Conservation (phyloP, 2,888 invertebrate species). For the Deroplatys truncata region DNA sequence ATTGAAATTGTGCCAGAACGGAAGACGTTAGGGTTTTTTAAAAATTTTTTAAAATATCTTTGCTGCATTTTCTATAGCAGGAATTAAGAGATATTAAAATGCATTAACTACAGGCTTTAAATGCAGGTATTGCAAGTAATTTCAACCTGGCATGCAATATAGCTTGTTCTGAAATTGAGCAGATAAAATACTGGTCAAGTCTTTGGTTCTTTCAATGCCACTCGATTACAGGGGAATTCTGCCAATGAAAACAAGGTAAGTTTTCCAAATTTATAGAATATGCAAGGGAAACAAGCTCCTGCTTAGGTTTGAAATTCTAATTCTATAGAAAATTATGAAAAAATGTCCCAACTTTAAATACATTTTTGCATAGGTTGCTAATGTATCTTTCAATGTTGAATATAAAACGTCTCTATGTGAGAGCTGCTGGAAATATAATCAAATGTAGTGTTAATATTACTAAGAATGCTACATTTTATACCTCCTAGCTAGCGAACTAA, state of each 20-base stretch:
- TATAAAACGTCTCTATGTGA: constrained; percentile 17
- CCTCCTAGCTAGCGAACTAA: constrained; percentile 27
- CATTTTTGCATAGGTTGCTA: constrained; percentile 5
- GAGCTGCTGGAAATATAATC: constrained; percentile 8
- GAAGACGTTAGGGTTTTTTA: constrained; percentile 27
- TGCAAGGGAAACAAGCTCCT: constrained; percentile 1
- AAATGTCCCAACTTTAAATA: constrained; percentile 18
- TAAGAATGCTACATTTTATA: constrained; percentile 24
- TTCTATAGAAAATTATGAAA: constrained; percentile 13
- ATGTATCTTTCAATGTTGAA: constrained; percentile 11
- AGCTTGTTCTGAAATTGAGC: constrained; percentile 23
- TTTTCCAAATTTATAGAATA: constrained; percentile 13
- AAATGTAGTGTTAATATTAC: constrained; percentile 8
- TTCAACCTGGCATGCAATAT: background rate
- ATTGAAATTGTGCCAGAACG: constrained; percentile 30
- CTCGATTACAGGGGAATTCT: background rate
- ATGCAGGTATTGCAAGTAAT: constrained; percentile 2
- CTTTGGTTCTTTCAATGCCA: constrained; percentile 27
- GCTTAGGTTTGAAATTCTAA: constrained; percentile 1
- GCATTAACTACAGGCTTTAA: background rate
- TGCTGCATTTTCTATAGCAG: constrained; percentile 11
- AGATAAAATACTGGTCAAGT: constrained; percentile 28
- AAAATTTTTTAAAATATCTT: constrained; percentile 11
- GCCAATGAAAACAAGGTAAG: background rate
- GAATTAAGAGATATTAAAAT: constrained; percentile 17